phyloP scores from a whole-genome alignment of 2,888 invertebrate species.

The Calameuta filiformis region DNA sequence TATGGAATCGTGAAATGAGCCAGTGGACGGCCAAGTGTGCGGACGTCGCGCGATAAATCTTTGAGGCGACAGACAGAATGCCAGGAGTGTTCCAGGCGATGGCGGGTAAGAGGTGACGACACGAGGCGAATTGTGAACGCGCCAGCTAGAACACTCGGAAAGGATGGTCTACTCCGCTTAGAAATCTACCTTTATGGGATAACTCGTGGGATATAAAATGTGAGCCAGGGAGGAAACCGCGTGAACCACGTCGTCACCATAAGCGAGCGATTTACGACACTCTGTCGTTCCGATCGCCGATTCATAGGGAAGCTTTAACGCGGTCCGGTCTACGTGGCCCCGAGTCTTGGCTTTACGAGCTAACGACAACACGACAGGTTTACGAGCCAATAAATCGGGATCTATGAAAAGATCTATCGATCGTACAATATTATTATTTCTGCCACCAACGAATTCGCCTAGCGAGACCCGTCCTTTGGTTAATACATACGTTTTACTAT shows the following conservation, averaged over 20 bases:
- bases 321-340: constrained; percentile 49
- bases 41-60: background rate
- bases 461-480: background rate
- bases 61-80: background rate
- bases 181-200: background rate
- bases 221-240: constrained; percentile 53
- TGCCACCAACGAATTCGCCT: background rate
- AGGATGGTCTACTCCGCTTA: background rate
- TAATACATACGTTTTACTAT: background rate
- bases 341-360: constrained; percentile 40
- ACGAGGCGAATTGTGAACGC: background rate
- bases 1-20: background rate
- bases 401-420: constrained; percentile 47
- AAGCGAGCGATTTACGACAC: constrained; percentile 54
- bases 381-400: constrained; percentile 59
- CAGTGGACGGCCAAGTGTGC: background rate
- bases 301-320: background rate
- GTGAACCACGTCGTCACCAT: constrained; percentile 47
- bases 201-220: constrained; percentile 33
- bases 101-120: background rate
- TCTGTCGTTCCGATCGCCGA: constrained; percentile 21
- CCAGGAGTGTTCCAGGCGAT: background rate
- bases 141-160: background rate
- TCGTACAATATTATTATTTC: constrained; percentile 25
- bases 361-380: constrained; percentile 36